phyloP scores from a whole-genome alignment of 2,888 invertebrate genomes.

The Xanthia icteritia region DNA sequence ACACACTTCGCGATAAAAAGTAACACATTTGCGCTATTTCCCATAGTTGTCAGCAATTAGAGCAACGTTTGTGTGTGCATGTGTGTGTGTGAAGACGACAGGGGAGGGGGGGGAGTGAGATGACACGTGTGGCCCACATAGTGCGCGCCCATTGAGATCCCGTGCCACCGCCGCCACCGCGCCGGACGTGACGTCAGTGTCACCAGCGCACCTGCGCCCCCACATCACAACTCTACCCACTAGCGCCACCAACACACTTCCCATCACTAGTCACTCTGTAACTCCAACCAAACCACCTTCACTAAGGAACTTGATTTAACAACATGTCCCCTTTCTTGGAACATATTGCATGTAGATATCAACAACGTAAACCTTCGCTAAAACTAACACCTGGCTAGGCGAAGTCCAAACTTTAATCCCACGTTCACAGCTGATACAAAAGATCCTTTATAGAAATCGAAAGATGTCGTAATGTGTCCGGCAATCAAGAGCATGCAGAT shows the following conservation, averaged over 20 bases:
- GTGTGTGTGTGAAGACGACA: slow-evolving; percentile 67
- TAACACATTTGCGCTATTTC: slow-evolving; percentile 87
- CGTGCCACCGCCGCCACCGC: slow-evolving; percentile 66
- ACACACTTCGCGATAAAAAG: slow-evolving; percentile 83
- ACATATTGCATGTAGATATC: slow-evolving; percentile 3
- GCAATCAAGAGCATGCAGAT: slow-evolving; percentile 45
- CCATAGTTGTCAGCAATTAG: slow-evolving; percentile 89
- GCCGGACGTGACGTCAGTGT: slow-evolving; percentile 84
- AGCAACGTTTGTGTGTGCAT: slow-evolving; percentile 76
- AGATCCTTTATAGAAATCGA: slow-evolving; percentile 15
- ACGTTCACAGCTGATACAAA: slow-evolving; percentile 17
- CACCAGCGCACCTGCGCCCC: slow-evolving; percentile 80
- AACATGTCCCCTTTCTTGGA: not conserved
- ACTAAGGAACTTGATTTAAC: slow-evolving; percentile 8
- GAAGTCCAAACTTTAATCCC: slow-evolving; percentile 13
- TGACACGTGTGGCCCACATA: slow-evolving; percentile 90
- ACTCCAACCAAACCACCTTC: slow-evolving; percentile 33
- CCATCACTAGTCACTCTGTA: slow-evolving; percentile 37
- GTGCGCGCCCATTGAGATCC: slow-evolving; percentile 83
- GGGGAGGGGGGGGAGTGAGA: slow-evolving; percentile 63
- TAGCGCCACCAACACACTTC: slow-evolving; percentile 46
- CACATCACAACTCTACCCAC: slow-evolving; percentile 60
- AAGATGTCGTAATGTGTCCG: slow-evolving; percentile 33
- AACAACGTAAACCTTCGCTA: not conserved
- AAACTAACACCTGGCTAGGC: not conserved